These are phyloP conservation scores for Platycercus adscitus DNA, from an alignment of 2,113 vertebrate genomes.

Conservation along the genomic window DNA sequence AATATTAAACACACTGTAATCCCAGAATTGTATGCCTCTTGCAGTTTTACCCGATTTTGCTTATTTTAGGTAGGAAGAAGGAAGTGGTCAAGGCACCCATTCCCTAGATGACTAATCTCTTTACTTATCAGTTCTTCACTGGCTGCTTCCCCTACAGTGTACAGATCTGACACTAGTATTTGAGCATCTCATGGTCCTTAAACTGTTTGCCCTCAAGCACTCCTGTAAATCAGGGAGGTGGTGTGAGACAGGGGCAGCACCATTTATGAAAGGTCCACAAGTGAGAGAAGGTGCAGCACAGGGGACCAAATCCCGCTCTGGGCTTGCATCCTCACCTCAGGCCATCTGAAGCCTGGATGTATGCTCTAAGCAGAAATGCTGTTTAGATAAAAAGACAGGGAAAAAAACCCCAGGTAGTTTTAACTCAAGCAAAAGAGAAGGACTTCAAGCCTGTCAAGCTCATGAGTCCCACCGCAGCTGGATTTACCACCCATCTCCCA, in stretches of 20 bases:
- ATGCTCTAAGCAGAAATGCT: background rate
- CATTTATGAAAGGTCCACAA: background rate
- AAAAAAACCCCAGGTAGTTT: background rate
- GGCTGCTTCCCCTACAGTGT: background rate
- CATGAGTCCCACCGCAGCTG: background rate
- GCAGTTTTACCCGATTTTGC: background rate
- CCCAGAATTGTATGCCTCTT: background rate
- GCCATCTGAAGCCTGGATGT: background rate
- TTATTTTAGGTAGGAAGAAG: background rate
- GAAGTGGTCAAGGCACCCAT: background rate
- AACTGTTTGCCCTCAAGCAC: background rate
- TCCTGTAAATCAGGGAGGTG: background rate
- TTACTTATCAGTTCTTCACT: background rate
- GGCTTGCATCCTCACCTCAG: background rate
- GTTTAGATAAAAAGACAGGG: background rate
- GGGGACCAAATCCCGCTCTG: background rate
- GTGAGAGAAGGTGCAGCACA: accelerated
- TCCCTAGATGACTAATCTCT: background rate
- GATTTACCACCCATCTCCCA: background rate
- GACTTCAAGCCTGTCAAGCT: background rate
- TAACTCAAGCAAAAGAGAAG: background rate
- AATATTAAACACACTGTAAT: background rate
- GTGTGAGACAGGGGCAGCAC: background rate
- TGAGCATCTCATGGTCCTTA: background rate
- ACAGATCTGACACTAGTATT: background rate